Evolutionary conservation across 2,113 vertebrate genomes (phyloP).

Genomic region (Entelurus aequoreus): DNA sequence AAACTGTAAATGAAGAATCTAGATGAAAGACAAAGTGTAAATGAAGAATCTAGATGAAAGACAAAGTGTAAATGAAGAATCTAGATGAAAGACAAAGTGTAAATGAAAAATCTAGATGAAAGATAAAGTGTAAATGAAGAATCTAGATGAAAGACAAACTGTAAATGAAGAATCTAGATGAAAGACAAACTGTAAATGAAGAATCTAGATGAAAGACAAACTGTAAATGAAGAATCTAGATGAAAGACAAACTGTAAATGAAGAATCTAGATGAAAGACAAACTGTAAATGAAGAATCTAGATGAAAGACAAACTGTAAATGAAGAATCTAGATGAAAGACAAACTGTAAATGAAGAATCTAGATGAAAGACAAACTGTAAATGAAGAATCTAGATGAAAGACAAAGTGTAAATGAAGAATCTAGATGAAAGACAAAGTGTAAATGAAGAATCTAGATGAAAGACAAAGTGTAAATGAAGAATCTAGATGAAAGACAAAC

Average conservation of each 20-base stretch:
- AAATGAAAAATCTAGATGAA: too few relatives aligned
- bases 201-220: conserved; percentile 19
- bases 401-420: conserved; percentile 9
- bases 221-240: conserved; percentile 16
- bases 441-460: conserved; percentile 15
- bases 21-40: conserved; percentile 16
- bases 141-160: conserved; percentile 21
- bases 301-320: conserved; percentile 22
- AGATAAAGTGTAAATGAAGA: conserved; percentile 12
- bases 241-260: conserved; percentile 21
- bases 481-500: too few relatives aligned
- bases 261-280: conserved; percentile 18
- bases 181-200: conserved; percentile 20
- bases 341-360: conserved; percentile 15
- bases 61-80: conserved; percentile 11
- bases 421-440: conserved; percentile 18
- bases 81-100: conserved; percentile 15
- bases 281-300: conserved; percentile 15
- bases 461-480: conserved; percentile 17
- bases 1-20: conserved; percentile 15
- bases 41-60: conserved; percentile 20
- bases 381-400: conserved; percentile 19
- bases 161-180: conserved; percentile 15
- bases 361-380: conserved; percentile 19
- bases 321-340: conserved; percentile 17